Percentiles rank a stretch among this genome's conserved stretches.
Evolutionary conservation across 2,113 vertebrate genomes (phyloP).

Genomic region (Gavia stellata): DNA sequence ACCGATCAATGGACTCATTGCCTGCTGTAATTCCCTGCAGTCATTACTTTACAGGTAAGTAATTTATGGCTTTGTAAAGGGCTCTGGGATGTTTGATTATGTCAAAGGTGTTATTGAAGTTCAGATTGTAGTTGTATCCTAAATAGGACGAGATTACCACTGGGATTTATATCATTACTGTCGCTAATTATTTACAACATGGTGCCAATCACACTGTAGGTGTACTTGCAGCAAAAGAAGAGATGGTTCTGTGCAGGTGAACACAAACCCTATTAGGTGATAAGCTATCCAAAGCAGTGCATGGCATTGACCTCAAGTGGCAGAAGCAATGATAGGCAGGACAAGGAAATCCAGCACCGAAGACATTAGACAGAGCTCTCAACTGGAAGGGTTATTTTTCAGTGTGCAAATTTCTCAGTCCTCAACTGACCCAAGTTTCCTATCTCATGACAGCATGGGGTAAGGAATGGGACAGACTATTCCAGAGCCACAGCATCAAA

Average conservation of each 20-base stretch:
- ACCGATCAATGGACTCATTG: constrained; percentile 57
- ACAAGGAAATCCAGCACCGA: neutral
- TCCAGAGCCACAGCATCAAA: neutral
- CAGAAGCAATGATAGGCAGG: neutral
- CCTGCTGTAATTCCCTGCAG: constrained; percentile 62
- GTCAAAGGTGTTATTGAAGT: constrained; percentile 70
- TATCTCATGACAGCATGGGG: neutral
- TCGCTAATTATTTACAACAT: constrained; percentile 56
- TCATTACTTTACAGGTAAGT: constrained; percentile 67
- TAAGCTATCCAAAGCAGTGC: neutral
- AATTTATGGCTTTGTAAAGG: constrained; percentile 68
- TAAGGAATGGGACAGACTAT: neutral
- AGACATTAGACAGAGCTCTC: neutral
- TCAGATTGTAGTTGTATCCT: constrained; percentile 64
- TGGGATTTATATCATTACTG: constrained; percentile 64
- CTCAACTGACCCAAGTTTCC: neutral
- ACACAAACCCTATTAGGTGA: neutral
- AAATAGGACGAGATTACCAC: constrained; percentile 57
- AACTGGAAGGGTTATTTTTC: neutral
- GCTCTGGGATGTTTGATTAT: constrained; percentile 65
- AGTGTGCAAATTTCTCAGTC: neutral
- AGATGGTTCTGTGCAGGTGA: neutral
- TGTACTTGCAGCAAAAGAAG: neutral
- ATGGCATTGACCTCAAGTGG: constrained; percentile 1
- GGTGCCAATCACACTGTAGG: constrained; percentile 44